These are phyloP conservation scores for Struthio camelus DNA, from an alignment of 2,113 vertebrate genomes.

Conservation along the genomic window DNA sequence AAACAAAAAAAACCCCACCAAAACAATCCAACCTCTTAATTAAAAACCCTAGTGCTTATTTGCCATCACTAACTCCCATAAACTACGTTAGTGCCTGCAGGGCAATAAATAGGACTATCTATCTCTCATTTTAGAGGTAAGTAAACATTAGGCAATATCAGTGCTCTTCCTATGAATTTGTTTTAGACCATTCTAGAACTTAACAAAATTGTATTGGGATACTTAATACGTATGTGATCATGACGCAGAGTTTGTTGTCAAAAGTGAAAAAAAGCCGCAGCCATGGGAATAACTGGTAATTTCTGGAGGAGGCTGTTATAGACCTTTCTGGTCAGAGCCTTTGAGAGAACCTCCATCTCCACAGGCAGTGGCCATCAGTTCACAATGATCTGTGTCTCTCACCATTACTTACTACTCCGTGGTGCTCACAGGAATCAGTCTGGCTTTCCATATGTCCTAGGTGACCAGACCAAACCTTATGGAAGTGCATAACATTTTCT, in stretches of 20 bases:
- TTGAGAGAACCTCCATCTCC: neutral
- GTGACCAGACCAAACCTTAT: neutral
- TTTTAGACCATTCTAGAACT: neutral
- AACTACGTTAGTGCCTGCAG: neutral
- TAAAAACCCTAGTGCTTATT: constrained; percentile 33
- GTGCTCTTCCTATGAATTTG: neutral
- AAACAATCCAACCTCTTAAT: neutral
- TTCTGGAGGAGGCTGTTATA: neutral
- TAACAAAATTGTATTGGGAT: neutral
- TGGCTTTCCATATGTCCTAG: neutral
- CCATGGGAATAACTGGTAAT: neutral
- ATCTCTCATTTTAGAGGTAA: neutral
- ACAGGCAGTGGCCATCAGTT: no score
- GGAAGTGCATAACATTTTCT: neutral
- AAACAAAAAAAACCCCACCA: neutral
- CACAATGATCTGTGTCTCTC: no score
- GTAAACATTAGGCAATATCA: neutral
- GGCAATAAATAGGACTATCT: neutral
- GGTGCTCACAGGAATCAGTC: neutral
- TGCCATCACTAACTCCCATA: neutral
- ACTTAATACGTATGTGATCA: neutral
- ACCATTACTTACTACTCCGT: neutral
- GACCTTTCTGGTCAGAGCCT: neutral
- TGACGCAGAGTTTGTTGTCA: neutral
- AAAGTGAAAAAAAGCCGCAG: neutral